Evolutionary conservation across 2,888 invertebrate genomes (phyloP).

Genomic region (Tenthredo scrophulariae): DNA sequence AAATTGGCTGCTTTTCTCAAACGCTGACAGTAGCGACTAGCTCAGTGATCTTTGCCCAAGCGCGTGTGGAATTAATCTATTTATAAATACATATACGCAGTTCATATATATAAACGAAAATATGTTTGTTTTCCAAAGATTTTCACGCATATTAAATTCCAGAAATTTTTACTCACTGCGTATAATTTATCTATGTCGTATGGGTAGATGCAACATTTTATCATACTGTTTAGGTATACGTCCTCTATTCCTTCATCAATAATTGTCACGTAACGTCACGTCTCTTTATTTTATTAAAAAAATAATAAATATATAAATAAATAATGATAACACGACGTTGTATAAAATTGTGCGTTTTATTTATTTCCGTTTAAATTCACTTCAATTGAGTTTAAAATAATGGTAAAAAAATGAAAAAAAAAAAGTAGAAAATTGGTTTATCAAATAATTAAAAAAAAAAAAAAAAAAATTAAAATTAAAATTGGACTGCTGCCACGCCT

Average conservation of each 20-base stretch:
- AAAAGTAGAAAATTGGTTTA: background rate
- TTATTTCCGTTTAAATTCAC: too few relatives aligned
- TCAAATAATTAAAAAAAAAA: background rate
- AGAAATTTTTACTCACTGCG: background rate
- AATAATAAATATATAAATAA: background rate
- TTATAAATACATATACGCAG: slow-evolving; percentile 13
- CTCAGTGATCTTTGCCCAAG: slow-evolving; percentile 37
- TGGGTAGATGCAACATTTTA: too few relatives aligned
- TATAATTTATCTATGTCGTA: background rate
- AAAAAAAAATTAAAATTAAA: background rate
- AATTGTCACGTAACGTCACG: too few relatives aligned
- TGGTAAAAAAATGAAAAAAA: background rate
- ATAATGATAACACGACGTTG: background rate
- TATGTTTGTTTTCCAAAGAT: background rate
- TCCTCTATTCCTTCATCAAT: too few relatives aligned
- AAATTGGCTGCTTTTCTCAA: slow-evolving; percentile 25
- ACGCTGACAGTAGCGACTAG: background rate
- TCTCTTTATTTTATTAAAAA: background rate
- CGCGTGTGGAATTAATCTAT: slow-evolving; percentile 34
- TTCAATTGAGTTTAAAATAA: too few relatives aligned
- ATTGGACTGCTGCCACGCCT: background rate
- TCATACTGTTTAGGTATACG: background rate
- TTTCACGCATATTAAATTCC: background rate
- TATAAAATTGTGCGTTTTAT: too few relatives aligned
- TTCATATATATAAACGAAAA: background rate